Conservation (phyloP, 2,888 invertebrate genomes). For the Spisula subtruncata region DNA sequence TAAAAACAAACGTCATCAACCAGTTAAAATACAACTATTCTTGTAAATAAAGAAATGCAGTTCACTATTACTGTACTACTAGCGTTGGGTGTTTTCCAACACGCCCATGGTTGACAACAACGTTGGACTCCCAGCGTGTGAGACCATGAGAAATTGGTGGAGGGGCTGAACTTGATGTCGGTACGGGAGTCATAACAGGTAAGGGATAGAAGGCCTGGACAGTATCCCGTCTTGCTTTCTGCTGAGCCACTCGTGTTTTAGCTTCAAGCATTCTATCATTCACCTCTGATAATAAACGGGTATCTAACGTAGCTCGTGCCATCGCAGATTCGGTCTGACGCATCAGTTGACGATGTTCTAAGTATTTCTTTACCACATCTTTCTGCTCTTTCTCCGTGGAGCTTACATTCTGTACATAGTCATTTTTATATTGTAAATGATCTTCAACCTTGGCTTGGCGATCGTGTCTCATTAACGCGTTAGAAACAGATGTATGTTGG, state of each 20-base stretch:
- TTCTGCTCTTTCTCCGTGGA: slow-evolving; percentile 81
- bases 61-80: slow-evolving; percentile 64
- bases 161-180: slow-evolving; percentile 67
- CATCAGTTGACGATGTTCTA: slow-evolving; percentile 86
- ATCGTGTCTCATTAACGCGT: slow-evolving; percentile 86
- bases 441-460: slow-evolving; percentile 83
- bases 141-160: slow-evolving; percentile 73
- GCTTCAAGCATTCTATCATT: slow-evolving; percentile 85
- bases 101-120: slow-evolving; percentile 74
- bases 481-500: slow-evolving; percentile 87
- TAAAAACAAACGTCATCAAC: neutral
- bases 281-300: slow-evolving; percentile 84
- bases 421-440: slow-evolving; percentile 68
- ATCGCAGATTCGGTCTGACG: slow-evolving; percentile 85
- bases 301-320: slow-evolving; percentile 83
- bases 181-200: slow-evolving; percentile 76
- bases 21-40: too few relatives aligned
- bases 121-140: slow-evolving; percentile 77
- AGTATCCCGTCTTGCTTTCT: slow-evolving; percentile 79
- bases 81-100: slow-evolving; percentile 79
- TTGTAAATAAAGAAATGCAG: neutral
- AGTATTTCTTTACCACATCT: slow-evolving; percentile 84
- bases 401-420: slow-evolving; percentile 74
- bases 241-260: slow-evolving; percentile 82
- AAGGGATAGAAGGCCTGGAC: slow-evolving; percentile 82